Evolutionary conservation across 1,140 invertebrate species (phyloP).

Genomic region (Temnothorax curvispinosus): DNA sequence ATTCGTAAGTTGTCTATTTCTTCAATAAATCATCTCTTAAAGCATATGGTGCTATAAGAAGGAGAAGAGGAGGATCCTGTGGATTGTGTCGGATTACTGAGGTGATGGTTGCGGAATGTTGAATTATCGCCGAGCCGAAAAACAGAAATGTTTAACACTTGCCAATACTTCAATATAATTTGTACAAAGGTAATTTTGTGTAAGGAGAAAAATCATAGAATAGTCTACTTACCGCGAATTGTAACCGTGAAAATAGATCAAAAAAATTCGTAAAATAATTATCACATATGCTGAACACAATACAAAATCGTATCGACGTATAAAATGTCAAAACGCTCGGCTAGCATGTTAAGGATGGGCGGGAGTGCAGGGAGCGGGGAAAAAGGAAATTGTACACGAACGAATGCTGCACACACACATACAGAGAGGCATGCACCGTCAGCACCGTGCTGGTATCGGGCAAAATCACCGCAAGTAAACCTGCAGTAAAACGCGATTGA

Average conservation of each 20-base stretch:
- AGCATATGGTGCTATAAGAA: background rate
- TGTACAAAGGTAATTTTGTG: background rate
- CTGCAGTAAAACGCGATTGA: background rate
- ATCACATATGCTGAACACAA: no score
- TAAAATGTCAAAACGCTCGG: background rate
- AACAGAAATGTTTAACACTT: background rate
- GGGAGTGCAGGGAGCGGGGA: no score
- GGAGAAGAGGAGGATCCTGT: background rate
- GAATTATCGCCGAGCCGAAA: background rate
- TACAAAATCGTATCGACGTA: background rate
- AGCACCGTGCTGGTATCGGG: background rate
- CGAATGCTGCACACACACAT: no score
- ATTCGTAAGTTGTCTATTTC: slow-evolving; percentile 22
- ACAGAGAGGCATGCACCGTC: background rate
- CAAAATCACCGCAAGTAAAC: background rate
- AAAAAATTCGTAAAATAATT: background rate
- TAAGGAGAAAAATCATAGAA: background rate
- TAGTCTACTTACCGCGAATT: background rate
- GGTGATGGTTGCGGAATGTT: background rate
- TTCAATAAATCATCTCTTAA: background rate
- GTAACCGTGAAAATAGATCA: background rate
- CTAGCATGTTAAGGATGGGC: background rate
- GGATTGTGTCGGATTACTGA: background rate
- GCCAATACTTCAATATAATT: background rate
- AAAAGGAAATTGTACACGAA: background rate